These are phyloP conservation scores for Rostratula benghalensis DNA, from an alignment of 2,113 vertebrate species.

Conservation along the genomic window DNA sequence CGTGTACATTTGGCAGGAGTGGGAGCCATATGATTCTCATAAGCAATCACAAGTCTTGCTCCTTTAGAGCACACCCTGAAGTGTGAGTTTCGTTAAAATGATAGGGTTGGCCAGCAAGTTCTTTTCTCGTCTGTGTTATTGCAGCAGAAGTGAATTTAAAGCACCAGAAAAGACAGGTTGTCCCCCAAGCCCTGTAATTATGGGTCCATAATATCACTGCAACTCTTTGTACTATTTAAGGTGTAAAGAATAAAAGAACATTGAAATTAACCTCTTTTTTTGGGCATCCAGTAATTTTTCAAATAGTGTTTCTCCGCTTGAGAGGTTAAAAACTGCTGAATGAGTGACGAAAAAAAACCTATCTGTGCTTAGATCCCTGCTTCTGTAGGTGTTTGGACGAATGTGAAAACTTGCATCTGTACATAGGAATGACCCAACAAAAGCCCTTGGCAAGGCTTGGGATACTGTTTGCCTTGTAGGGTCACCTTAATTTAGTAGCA, in stretches of 20 bases:
- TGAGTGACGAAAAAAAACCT: not conserved
- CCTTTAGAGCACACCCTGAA: not conserved
- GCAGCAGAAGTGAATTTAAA: not conserved
- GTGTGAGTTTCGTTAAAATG: not conserved
- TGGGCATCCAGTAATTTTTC: not conserved
- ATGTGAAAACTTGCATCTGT: not conserved
- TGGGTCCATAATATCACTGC: not conserved
- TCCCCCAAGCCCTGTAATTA: not conserved
- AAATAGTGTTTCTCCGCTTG: not conserved
- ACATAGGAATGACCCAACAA: not conserved
- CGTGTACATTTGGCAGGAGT: not conserved
- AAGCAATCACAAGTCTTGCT: not conserved
- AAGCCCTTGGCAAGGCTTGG: not conserved
- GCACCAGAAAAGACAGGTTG: not conserved
- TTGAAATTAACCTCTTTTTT: not conserved
- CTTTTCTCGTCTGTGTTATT: not conserved
- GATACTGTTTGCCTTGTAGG: not conserved
- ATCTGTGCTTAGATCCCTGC: not conserved
- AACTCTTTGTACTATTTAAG: not conserved
- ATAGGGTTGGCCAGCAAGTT: not conserved
- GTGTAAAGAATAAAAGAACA: not conserved
- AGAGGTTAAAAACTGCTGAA: constrained; percentile 4
- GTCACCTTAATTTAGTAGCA: not conserved
- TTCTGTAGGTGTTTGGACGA: not conserved
- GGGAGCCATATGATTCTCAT: not conserved